Evolutionary conservation across 2,888 invertebrate species (phyloP), one percentile per base, ranked within the genome.

Genomic region (Mythimna vitellina): DNA sequence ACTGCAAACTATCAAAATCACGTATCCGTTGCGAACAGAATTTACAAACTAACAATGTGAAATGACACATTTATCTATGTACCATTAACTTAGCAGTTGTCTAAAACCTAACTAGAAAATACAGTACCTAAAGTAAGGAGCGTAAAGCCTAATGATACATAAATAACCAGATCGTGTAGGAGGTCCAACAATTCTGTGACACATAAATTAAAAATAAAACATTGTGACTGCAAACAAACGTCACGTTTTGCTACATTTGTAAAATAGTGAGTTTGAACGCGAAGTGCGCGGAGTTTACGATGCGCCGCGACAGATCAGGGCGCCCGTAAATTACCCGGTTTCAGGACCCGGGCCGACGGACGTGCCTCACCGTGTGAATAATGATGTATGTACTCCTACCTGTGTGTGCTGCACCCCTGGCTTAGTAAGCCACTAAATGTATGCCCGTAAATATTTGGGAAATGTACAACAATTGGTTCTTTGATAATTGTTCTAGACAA

Each of bases 271-370:
- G 80, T 81, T 78, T 72, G 76, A 79, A 81, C 82, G 82, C 84
- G 78, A 78, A 83, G 80, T 78, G 75, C 68, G 81, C 80, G 53
- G 78, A 82, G 85, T 91, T 91, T 90, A 91, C 89, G 91, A 88
- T 78, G 81, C 74, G 84, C 78, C 76, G 81, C 85, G 83, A 83
- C 88, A 85, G 86, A 86, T 81, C 80, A 86, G 83, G 75, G 79
- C 78, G 78, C 73, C 88, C 87, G 86, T 91, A 91, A 89, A 89
- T 91, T 87, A 84, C 77, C 80, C 81, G 81, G 82, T 78, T 82
- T 77, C 79, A 78, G 79, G 80, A 78, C 84, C 76, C 78, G 78
- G 79, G 80, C 78, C 84, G 72, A 78, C 76, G 76, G 77, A 87
- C 89, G 87, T 88, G 85, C 80, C 73, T 82, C 70, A 71, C 76